phyloP scores from a whole-genome alignment of 35 echinoderm and acorn worm genomes.

The Apostichopus californicus region DNA sequence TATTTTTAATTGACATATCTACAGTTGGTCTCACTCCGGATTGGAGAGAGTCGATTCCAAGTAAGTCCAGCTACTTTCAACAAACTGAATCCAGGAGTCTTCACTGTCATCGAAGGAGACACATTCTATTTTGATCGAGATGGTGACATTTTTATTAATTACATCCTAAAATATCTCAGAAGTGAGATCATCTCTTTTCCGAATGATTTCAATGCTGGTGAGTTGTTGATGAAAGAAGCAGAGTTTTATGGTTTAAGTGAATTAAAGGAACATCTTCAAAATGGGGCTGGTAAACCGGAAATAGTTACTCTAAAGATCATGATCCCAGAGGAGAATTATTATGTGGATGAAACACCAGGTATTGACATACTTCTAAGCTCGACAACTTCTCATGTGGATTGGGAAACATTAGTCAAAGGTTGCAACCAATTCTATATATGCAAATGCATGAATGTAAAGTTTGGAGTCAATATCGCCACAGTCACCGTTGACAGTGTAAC shows the following conservation, averaged over 20 bases:
- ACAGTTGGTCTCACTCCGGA: neutral
- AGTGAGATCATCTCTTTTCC: neutral
- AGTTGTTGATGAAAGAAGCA: neutral
- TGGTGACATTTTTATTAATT: constrained; percentile 7
- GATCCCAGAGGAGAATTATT: neutral
- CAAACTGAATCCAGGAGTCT: neutral
- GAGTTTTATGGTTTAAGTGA: neutral
- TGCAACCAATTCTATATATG: neutral
- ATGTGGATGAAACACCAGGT: neutral
- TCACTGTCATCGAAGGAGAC: neutral
- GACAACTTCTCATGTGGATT: neutral
- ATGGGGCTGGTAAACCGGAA: neutral
- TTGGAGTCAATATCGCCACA: too few species aligned
- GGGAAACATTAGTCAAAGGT: neutral
- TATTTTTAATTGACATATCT: too few species aligned
- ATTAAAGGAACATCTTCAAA: neutral
- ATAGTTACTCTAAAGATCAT: neutral
- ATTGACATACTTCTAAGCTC: neutral
- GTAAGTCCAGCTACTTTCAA: neutral
- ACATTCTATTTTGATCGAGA: constrained; percentile 7
- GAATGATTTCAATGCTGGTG: neutral
- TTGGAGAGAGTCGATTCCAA: neutral
- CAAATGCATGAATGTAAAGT: neutral
- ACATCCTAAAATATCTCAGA: neutral
- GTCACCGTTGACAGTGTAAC: too few species aligned